Base-by-base conservation (phyloP, 23 tunicate genomes). In the Ciona savignyi region DNA sequence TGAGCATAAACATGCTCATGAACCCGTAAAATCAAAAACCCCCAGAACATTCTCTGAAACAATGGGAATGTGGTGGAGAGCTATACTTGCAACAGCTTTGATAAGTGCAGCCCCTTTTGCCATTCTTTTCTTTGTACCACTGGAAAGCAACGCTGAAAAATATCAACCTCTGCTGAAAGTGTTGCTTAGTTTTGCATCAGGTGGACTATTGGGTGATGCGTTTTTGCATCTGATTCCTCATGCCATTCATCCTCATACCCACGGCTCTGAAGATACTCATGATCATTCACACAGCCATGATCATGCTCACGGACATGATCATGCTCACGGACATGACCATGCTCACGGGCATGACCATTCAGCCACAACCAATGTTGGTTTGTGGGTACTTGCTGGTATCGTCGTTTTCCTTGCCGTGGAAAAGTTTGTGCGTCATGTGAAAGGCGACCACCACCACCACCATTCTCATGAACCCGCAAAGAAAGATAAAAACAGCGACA, bases 171-270 rank as follows among this genome's bases (percentile, higher is more conserved):
- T 85, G 66, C 56, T 93, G 28, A 93, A 93, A 72, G 80, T 93
- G 26, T 72, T 93, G 62, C 84, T 93, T 0, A 86, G 93, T 65
- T 93, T 93, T 86, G 98, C 98, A 23, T 93, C 98, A 15, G 98
- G 98, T 66, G 98, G 98, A 21, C 74, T 93, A 24, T 77, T 93
- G 65, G 98, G 98, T 48, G 98, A 93, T 74, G 98, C 98, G 11
- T 93, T 93, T 68, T 70, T 93, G 75, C 98, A 93, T 68, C 70
- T 93, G 6, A 93, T 93, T 42, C 98, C 98, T 27, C 98, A 93
- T 79, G 98, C 98, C 25, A 77, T 86, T n/a, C 94, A 86, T 48
- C 93, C 98, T 67, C 98, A 93, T 60, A 67, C 87, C 23, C 98
- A 86, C 62, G 86, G 85, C 0, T 78, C 70, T 2, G 79, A 9